Evolutionary conservation across 2,888 invertebrate species (phyloP).

Genomic region (Neuroscelio doddi): DNA sequence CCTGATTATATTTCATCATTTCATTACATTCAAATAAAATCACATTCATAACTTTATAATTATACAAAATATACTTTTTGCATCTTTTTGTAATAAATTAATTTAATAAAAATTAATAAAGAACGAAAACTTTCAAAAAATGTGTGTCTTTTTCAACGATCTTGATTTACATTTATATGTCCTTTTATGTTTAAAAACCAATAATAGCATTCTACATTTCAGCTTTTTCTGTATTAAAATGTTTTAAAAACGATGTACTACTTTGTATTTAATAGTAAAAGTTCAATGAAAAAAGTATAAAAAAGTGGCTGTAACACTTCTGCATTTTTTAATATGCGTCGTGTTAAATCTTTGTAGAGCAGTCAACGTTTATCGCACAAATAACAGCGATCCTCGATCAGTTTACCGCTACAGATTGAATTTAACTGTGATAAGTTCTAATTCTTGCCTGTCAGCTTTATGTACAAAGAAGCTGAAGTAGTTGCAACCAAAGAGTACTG

Average conservation of each 20-base stretch:
- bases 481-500: conserved; percentile 45
- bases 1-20: too few relatives aligned
- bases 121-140: too few relatives aligned
- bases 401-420: conserved; percentile 28
- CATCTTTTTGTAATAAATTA: too few relatives aligned
- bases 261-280: conserved; percentile 38
- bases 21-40: too few relatives aligned
- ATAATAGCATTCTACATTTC: conserved; percentile 32
- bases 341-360: conserved; percentile 33
- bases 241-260: conserved; percentile 45
- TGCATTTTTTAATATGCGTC: conserved; percentile 47
- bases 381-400: conserved; percentile 21
- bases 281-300: conserved; percentile 31
- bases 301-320: conserved; percentile 51
- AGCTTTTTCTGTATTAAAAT: conserved; percentile 44
- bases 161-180: too few relatives aligned
- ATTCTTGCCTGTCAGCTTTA: conserved; percentile 24
- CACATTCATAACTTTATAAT: too few relatives aligned
- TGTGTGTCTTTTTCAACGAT: too few relatives aligned
- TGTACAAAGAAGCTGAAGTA: conserved; percentile 42
- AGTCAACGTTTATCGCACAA: conserved; percentile 43
- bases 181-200: too few relatives aligned
- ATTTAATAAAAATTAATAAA: too few relatives aligned
- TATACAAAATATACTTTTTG: too few relatives aligned
- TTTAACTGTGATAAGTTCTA: conserved; percentile 45